Evolutionary conservation across 2,797 vertebrate genomes (phyloP), one percentile per base, ranked within the genome.

Genomic region (Amblyraja radiata): DNA sequence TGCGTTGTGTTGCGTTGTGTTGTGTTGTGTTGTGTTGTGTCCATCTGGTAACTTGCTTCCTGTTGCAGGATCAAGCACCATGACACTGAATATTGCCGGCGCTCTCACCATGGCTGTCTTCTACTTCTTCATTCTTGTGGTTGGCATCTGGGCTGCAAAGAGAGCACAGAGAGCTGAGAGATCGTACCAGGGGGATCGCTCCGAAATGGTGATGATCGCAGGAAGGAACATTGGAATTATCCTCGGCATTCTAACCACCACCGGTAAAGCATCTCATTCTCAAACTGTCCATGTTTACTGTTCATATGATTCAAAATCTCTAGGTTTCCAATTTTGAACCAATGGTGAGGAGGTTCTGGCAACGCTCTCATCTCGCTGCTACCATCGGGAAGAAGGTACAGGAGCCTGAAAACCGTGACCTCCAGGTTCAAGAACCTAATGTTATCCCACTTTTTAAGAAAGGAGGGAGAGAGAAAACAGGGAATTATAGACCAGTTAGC

Each of bases 231-330:
- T 92, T 10, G 90, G 90, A 92, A 54, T 74, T 10, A 16, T 76
- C 10, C 90, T 92, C 28, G 90, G 90, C 71, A 92, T 92, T 76
- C 25, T 92, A 76, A 92, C 90, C 74, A 92, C 90, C 71, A 92
- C 36, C 0, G 90, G 90, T 92, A 74, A 28, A 16, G 39, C 1
- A 39, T 46, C 39, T 39, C 7, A 23, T 13, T 92, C 25, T 92
- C 7, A 25, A 74, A 54, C 39, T 36, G 65, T 65, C 83, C 14
- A 86, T 5, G 2, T 88, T 21, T 9, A 88, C 5, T 63, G 13
- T 46, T 65, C 18, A 2, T 88, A 28, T 18, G 6, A 68, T 36
- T 88, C 65, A 8, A 18, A 21, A 5, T 18, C 1, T 1, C 6
- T 68, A 14, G 65, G 32, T 18, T 36, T 65, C 28, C n/a, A 36